These are phyloP conservation scores for Phataginus tricuspis DNA, from an alignment of 2,797 vertebrate genomes.

Conservation along the genomic window DNA sequence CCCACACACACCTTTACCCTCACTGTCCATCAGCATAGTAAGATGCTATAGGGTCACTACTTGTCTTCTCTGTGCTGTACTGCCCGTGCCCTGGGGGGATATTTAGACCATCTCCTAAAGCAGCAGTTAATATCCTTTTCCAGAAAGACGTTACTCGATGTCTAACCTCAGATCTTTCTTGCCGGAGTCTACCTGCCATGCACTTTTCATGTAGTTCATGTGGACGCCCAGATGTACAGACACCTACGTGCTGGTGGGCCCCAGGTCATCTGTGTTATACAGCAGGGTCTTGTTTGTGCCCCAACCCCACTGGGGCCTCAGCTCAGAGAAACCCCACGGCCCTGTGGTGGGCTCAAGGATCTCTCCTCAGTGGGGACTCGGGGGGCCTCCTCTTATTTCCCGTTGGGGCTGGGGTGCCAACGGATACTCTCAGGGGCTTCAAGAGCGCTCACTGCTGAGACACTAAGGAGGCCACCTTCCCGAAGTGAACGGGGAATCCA, in stretches of 20 bases:
- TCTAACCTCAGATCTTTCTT: neutral
- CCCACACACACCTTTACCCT: no score
- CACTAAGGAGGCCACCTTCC: neutral
- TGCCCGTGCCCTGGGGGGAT: no score
- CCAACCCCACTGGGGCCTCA: neutral
- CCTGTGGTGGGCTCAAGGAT: neutral
- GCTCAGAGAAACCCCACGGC: neutral
- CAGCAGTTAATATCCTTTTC: neutral
- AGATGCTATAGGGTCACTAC: no score
- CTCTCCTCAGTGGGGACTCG: neutral
- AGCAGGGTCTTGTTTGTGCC: neutral
- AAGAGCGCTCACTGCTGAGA: neutral
- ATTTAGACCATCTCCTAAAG: neutral
- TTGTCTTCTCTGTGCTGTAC: no score
- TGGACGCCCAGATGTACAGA: neutral
- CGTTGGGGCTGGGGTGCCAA: fast-evolving
- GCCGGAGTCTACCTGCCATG: neutral
- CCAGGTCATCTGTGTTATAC: neutral
- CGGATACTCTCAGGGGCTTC: fast-evolving
- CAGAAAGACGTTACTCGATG: neutral
- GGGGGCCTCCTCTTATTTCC: neutral
- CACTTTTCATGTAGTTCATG: neutral
- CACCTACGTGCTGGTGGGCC: no score
- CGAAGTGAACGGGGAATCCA: fast-evolving
- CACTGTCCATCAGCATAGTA: no score